Evolutionary conservation across 2,113 vertebrate genomes (phyloP).

Genomic region (Geococcyx californianus): DNA sequence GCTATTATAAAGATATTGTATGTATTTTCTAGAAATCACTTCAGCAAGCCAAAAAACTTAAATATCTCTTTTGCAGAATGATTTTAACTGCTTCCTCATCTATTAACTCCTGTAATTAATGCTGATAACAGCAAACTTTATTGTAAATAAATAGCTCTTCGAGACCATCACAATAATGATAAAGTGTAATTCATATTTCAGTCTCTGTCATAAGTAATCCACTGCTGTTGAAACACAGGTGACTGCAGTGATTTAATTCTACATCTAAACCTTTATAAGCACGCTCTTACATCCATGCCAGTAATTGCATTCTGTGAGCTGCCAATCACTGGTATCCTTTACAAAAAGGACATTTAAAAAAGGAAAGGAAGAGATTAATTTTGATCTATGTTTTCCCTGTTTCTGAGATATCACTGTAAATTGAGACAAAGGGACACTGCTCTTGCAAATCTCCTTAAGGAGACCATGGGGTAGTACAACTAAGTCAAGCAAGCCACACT

Average conservation of each 20-base stretch:
- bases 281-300: not conserved
- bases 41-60: not conserved
- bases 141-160: not conserved
- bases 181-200: not conserved
- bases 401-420: not conserved
- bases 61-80: not conserved
- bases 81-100: not conserved
- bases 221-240: not conserved
- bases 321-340: not conserved
- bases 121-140: not conserved
- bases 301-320: not conserved
- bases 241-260: not conserved
- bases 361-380: not conserved
- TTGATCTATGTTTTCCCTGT: not conserved
- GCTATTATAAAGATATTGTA: not conserved
- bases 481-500: not conserved
- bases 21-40: not conserved
- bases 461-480: not conserved
- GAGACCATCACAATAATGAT: not conserved
- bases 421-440: not conserved
- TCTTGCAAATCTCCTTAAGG: not conserved
- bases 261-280: not conserved
- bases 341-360: not conserved
- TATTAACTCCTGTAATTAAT: not conserved
- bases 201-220: not conserved